A percentile compares a stretch with the other conserved stretches of the same genome.
These are phyloP conservation scores for Virgularia gustaviana DNA, from an alignment of 92 coral and sea anemone genomes.

Conservation along the genomic window DNA sequence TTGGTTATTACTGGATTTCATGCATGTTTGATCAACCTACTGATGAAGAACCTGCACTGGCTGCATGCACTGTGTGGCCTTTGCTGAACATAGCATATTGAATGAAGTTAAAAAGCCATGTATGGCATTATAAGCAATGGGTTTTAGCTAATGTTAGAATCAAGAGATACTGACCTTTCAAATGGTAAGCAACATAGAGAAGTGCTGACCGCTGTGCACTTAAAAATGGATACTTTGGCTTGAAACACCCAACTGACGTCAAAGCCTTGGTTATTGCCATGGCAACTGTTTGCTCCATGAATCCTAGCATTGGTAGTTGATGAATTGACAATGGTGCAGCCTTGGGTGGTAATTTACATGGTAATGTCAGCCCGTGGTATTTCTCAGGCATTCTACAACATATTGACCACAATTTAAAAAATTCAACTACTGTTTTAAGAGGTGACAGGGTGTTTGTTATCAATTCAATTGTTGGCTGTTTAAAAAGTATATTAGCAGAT, in stretches of 20 bases:
- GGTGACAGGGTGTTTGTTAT: background rate
- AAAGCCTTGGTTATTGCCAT: constrained; percentile 79
- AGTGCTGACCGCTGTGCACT: constrained; percentile 83
- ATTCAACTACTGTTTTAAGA: background rate
- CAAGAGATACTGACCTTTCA: constrained; percentile 74
- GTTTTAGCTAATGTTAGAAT: background rate
- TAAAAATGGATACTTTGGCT: constrained; percentile 88
- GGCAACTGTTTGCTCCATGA: constrained; percentile 95
- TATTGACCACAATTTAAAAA: background rate
- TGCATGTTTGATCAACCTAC: background rate
- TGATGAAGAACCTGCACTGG: background rate
- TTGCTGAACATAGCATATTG: too few species aligned
- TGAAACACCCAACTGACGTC: constrained; percentile 92
- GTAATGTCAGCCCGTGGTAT: constrained; percentile 76
- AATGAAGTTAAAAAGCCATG: too few species aligned
- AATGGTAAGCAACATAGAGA: constrained; percentile 83
- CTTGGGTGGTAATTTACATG: constrained; percentile 89
- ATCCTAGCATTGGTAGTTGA: constrained; percentile 92
- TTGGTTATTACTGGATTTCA: too few species aligned
- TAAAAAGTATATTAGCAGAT: too few species aligned
- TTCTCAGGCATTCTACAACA: constrained; percentile 67
- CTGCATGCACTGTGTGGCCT: background rate
- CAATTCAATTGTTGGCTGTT: too few species aligned
- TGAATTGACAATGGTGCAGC: constrained; percentile 72
- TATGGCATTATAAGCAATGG: background rate